Conservation (phyloP, 2,888 invertebrate species). For the Temnothorax unifasciatus region DNA sequence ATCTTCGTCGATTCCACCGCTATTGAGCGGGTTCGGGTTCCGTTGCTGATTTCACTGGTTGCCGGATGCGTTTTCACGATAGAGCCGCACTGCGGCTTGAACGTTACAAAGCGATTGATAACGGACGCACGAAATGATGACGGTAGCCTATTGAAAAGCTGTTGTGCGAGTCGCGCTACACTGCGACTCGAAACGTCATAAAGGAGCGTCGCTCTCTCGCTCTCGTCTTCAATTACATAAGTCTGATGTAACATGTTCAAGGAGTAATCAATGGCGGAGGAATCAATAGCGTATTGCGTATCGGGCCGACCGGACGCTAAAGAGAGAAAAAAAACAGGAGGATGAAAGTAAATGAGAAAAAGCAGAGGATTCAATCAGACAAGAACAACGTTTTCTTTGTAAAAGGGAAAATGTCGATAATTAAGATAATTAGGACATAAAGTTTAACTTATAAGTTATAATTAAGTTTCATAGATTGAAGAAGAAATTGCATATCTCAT, state of each 20-base stretch:
- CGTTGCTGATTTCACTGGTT: constrained; percentile 51
- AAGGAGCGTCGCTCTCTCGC: constrained; percentile 25
- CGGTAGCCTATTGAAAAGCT: constrained; percentile 33
- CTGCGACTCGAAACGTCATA: constrained; percentile 42
- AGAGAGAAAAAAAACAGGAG: not conserved
- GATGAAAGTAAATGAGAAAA: not conserved
- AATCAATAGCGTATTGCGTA: constrained; percentile 32
- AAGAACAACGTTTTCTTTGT: not conserved
- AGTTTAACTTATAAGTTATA: not conserved
- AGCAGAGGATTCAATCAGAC: not conserved
- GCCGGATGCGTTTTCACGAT: constrained; percentile 46
- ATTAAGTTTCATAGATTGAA: not conserved
- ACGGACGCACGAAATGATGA: constrained; percentile 42
- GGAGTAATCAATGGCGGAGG: constrained; percentile 30
- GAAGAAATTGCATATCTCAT: not conserved
- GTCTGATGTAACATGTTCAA: constrained; percentile 33
- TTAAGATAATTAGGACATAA: constrained; percentile 14
- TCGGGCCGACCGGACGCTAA: not conserved
- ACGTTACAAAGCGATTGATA: constrained; percentile 52
- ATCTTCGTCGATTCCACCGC: constrained; percentile 29
- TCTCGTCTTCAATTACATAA: constrained; percentile 46
- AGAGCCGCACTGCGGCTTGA: constrained; percentile 12
- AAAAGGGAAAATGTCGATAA: not conserved
- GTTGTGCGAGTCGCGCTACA: constrained; percentile 10
- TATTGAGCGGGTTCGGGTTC: constrained; percentile 44